phyloP scores from a whole-genome alignment of 2,113 vertebrate genomes.

The Galemys pyrenaicus region DNA sequence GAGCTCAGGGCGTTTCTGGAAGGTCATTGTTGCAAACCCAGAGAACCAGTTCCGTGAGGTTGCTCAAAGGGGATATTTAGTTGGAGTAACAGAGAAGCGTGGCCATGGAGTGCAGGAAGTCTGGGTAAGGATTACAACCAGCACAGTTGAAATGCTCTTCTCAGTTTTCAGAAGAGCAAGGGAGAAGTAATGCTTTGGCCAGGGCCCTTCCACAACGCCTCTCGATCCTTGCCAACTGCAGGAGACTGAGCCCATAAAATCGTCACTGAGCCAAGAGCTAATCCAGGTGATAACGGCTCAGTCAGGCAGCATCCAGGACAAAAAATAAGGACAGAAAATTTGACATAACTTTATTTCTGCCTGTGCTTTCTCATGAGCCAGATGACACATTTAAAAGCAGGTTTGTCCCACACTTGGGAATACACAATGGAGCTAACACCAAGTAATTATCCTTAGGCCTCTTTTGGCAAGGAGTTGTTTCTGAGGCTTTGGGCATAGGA shows the following conservation, averaged over 20 bases:
- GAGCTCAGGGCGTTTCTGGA: conserved; percentile 24
- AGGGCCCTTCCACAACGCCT: neutral
- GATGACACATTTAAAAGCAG: neutral
- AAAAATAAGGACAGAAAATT: neutral
- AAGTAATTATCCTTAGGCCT: neutral
- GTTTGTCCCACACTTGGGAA: neutral
- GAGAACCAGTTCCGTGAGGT: conserved; percentile 71
- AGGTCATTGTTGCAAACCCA: conserved; percentile 45
- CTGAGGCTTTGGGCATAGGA: neutral
- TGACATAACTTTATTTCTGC: neutral
- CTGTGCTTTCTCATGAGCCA: neutral
- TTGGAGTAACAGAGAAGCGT: conserved; percentile 30
- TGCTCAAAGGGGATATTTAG: conserved; percentile 44
- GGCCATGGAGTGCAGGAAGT: conserved; percentile 23
- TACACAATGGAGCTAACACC: neutral
- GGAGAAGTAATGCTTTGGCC: neutral
- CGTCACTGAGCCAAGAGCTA: neutral
- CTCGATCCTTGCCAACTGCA: neutral
- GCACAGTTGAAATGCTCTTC: conserved; percentile 5
- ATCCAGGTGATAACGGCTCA: neutral
- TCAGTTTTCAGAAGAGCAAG: conserved; percentile 24
- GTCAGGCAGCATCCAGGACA: neutral
- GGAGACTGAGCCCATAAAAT: neutral
- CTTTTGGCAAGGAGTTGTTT: neutral
- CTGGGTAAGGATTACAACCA: conserved; percentile 1